Base-by-base conservation (phyloP, 2,113 vertebrate species). In the Clarias gariepinus region DNA sequence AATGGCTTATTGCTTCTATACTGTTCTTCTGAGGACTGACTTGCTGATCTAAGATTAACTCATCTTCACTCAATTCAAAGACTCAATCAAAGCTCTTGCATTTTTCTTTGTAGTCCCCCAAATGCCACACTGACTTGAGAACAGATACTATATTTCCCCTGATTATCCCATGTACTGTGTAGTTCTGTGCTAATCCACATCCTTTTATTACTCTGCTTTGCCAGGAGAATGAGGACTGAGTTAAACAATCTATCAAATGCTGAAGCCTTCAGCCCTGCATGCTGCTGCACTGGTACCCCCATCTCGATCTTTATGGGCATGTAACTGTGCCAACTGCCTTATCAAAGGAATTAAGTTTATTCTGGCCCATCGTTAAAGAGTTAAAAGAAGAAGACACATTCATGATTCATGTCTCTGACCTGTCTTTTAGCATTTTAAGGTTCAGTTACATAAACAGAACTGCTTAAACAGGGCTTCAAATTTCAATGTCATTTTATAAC, bases 251-350 rank as follows among this genome's bases (percentile, higher is more conserved):
- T 12, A 86, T 80, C 63, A 73, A 47, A 73, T 6, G 64, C 64
- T 47, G 63, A 58, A 60, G 52, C 30, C 63, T 69, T 68, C 66
- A 57, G 63, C 30, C 36, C 41, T 53, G 36, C 81, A 82, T 15
- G 25, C 36, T 78, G 74, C 63, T 47, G 57, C 79, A 82, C 80
- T 57, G 28, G 3, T 66, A 69, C 33, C 28, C 28, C 21, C 53
- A 60, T 66, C 68, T 33, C 74, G 6, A 79, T 84, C 53, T 61
- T 88, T 86, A 85, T 66, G 71, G 41, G 15, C 23, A 41, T 87
- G 85, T 58, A 89, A 81, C 8, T 2, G 11, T 0, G 82, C 86
- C 86, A 85, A 69, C 33, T 25, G 15, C 61, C 60, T 66, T 66
- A 78, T 58, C 69, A 61, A 55, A 79, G 36, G 61, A 57, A 61